These are phyloP conservation scores for Planiliza haematocheilus DNA, from an alignment of 2,113 vertebrate genomes.

Conservation along the genomic window DNA sequence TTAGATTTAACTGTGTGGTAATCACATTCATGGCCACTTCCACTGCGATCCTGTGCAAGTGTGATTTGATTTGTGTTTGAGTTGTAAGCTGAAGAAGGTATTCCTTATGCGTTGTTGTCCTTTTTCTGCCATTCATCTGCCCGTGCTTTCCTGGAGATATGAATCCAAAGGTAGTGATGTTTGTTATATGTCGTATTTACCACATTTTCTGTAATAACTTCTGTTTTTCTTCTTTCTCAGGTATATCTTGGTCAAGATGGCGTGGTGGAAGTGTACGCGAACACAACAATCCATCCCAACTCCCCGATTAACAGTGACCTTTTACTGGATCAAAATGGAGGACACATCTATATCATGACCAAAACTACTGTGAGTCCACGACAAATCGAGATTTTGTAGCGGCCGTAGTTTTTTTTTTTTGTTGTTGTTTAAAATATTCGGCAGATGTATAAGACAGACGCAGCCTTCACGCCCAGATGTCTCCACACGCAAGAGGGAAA, in stretches of 20 bases:
- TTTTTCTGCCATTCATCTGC: conserved; percentile 10
- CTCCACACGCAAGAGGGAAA: conserved; percentile 53
- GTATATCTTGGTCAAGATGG: conserved; percentile 87
- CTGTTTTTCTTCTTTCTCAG: conserved; percentile 74
- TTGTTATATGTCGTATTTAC: neutral
- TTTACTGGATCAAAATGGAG: conserved; percentile 86
- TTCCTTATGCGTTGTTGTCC: conserved; percentile 5
- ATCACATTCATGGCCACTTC: conserved; percentile 79
- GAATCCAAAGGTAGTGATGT: conserved; percentile 2
- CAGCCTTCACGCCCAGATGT: conserved; percentile 63
- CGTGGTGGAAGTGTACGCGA: conserved; percentile 83
- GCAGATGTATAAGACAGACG: conserved; percentile 36
- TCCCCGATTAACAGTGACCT: conserved; percentile 89
- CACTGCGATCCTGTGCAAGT: conserved; percentile 55
- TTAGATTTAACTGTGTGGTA: conserved; percentile 77
- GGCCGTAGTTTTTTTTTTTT: neutral
- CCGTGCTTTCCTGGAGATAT: neutral
- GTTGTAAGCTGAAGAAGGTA: conserved; percentile 36
- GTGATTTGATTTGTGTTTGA: conserved; percentile 70
- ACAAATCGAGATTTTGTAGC: neutral
- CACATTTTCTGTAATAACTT: neutral
- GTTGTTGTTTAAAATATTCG: neutral
- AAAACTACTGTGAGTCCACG: conserved; percentile 84
- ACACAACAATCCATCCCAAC: conserved; percentile 84
- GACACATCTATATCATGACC: conserved; percentile 93